Percentiles rank a stretch among this genome's conserved stretches.
These are phyloP conservation scores for Drosophila miranda DNA, from an alignment of 1,140 invertebrate species.

Conservation along the genomic window DNA sequence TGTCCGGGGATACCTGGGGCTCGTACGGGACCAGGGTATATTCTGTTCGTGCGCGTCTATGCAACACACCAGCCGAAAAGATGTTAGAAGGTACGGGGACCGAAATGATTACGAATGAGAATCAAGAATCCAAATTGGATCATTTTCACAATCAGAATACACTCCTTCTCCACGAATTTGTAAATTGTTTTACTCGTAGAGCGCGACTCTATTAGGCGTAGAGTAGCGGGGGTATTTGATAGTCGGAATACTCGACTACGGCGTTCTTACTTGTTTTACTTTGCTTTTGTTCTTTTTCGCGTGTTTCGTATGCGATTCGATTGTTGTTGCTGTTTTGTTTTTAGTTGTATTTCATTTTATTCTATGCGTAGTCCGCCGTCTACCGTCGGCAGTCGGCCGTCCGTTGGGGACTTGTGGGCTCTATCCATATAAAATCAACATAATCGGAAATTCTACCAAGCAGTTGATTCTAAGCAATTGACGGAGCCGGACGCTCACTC, in stretches of 20 bases:
- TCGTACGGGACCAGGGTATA: too few relatives aligned
- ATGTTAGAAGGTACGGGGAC: too few relatives aligned
- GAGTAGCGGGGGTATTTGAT: too few relatives aligned
- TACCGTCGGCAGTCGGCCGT: constrained; percentile 21
- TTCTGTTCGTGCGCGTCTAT: too few relatives aligned
- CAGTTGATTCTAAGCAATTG: constrained; percentile 75
- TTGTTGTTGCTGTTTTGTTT: constrained; percentile 50
- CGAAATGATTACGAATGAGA: too few relatives aligned
- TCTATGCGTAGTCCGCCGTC: constrained; percentile 65
- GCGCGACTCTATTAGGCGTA: too few relatives aligned
- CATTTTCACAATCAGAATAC: too few relatives aligned
- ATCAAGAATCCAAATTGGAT: too few relatives aligned
- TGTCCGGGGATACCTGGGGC: neutral
- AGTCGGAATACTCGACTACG: too few relatives aligned
- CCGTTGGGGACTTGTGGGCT: constrained; percentile 28
- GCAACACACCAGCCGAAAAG: too few relatives aligned
- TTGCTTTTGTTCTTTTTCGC: constrained; percentile 74
- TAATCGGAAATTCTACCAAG: constrained; percentile 76
- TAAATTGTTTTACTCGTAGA: too few relatives aligned
- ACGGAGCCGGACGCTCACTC: constrained; percentile 60
- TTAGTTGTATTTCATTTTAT: constrained; percentile 66
- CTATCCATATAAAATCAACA: constrained; percentile 78
- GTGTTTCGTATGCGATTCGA: constrained; percentile 55
- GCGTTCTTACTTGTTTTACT: constrained; percentile 39
- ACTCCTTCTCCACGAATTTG: too few relatives aligned